A percentile compares a stretch with the other conserved stretches of the same genome.
Evolutionary conservation across 2,797 vertebrate genomes (phyloP).

Genomic region (Heterohyrax brucei): DNA sequence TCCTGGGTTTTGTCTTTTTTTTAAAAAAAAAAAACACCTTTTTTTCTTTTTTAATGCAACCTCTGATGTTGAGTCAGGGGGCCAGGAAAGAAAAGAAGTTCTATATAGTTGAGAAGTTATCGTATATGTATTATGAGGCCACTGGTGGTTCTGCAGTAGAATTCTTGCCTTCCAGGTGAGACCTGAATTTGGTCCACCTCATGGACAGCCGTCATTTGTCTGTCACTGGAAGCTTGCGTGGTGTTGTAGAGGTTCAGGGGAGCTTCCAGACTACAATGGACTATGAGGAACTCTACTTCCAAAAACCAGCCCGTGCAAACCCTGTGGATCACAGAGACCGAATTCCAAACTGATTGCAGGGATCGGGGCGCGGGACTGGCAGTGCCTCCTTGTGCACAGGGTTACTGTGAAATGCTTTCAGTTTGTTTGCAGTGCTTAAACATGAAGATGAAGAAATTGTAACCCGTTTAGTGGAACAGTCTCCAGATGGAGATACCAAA

Average conservation of each 20-base stretch:
- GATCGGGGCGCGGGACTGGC: no score
- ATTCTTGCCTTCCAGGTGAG: neutral
- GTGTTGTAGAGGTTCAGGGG: neutral
- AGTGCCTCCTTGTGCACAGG: neutral
- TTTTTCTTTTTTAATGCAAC: neutral
- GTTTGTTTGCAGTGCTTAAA: constrained; percentile 1
- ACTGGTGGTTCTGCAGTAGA: neutral
- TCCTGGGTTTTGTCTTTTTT: neutral
- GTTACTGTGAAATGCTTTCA: neutral
- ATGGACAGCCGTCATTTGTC: neutral
- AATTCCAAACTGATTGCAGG: neutral
- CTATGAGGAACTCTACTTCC: neutral
- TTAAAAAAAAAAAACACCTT: no score
- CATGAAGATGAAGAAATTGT: neutral
- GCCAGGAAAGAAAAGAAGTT: neutral
- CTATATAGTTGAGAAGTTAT: neutral
- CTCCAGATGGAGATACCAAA: neutral
- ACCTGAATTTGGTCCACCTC: neutral
- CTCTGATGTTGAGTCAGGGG: neutral
- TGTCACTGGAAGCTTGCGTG: neutral
- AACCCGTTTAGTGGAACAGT: constrained; percentile 20
- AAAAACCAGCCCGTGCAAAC: neutral
- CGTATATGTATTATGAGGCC: neutral
- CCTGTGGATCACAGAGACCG: no score
- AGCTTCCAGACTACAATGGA: neutral